Conservation (phyloP, 2,888 invertebrate genomes). For the Zaprionus obscuricornis region DNA sequence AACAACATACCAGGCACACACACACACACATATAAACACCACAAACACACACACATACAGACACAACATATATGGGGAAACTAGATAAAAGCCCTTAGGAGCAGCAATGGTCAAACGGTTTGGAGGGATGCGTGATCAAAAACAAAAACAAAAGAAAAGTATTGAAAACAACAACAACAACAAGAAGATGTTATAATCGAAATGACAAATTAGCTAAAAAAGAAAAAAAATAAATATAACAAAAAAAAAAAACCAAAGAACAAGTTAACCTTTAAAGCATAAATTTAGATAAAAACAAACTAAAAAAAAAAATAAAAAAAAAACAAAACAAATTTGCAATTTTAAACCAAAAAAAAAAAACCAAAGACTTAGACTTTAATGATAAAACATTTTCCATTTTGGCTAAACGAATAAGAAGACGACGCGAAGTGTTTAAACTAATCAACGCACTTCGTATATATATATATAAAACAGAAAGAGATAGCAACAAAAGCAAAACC, state of each 20-base stretch:
- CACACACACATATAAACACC: conserved; percentile 15
- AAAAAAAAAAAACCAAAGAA: conserved; percentile 23
- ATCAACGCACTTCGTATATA: conserved; percentile 10
- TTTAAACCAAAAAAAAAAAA: conserved; percentile 43
- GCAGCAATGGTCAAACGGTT: conserved; percentile 75
- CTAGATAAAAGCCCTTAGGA: conserved; percentile 49
- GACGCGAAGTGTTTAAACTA: conserved; percentile 7
- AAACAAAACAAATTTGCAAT: conserved; percentile 24
- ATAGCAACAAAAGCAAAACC: too few species aligned
- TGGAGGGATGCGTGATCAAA: conserved; percentile 83
- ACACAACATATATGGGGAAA: conserved; percentile 38
- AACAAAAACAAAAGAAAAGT: conserved; percentile 37
- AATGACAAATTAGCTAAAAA: conserved; percentile 25
- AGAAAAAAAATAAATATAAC: conserved; percentile 19
- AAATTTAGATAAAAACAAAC: conserved; percentile 55
- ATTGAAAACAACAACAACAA: conserved; percentile 18
- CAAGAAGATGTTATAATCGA: conserved; percentile 19
- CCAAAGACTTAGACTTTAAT: conserved; percentile 48
- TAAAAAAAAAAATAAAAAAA: conserved; percentile 37
- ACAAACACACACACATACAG: conserved; percentile 30
- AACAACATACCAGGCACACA: conserved; percentile 29
- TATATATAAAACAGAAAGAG: not conserved
- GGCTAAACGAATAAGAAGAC: conserved; percentile 38
- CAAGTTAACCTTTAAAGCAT: conserved; percentile 41
- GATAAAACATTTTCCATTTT: conserved; percentile 57